Base-by-base conservation (phyloP, 2,888 invertebrate genomes). In the Alviniconcha strummeri region DNA sequence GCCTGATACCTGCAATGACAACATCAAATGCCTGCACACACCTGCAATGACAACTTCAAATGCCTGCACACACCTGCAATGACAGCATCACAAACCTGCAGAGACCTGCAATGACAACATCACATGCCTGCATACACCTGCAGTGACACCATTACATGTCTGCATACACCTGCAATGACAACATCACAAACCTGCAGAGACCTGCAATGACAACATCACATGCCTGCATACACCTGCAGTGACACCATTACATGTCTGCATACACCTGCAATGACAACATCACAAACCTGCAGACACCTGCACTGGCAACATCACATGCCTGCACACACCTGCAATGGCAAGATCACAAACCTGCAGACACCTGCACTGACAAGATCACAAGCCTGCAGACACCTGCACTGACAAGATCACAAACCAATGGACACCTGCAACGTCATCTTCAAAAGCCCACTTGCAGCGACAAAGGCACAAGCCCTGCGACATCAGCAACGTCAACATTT, bases 1-100 rank as follows among this genome's bases (percentile, higher is more conserved):
- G 83, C 89, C 89, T 74, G 89, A 87, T 56, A 92, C 89, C 89
- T 91, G 80, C 5, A 64, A 54, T 17, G 3, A 15, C 0, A 55
- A 52, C 75, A n/a, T 15, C 75, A 75, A 4, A 17, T 17, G 15
- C 71, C 36, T 36, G 36, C 60, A 60, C 2, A 60, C 60, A 60
- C 60, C 8, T 13, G 13, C 60, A 60, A 11, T 19, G 19, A 71
- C 71, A n/a, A 9, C 8, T 0, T 19, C 77, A 57, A 19, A 57
- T n/a, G 13, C 57, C 4, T 13, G 15, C 57, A 19, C 57, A 60
- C 36, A 60, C 77, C 13, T 8, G 9, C 36, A 56, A 8, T 5
- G 57, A 57, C 60, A 60, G 1, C 8, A n/a, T 6, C 57, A 77
- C 36, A 60, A 19, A 57, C 60, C n/a, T 57, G 17, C 60, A 13